Conservation (phyloP, 1,140 invertebrate genomes). For the Neodiprion fabricii region DNA sequence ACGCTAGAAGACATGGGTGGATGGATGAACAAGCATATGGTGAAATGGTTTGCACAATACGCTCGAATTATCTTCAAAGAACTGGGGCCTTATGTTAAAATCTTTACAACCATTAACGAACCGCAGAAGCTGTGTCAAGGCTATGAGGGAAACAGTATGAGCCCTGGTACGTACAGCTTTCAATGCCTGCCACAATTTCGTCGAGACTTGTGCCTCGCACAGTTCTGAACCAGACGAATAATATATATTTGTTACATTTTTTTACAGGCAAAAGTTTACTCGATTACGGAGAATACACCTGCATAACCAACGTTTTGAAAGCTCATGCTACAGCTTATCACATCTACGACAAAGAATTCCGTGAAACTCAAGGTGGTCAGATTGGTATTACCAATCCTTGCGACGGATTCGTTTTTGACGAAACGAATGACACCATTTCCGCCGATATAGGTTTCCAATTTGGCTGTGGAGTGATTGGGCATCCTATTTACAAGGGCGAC, state of each 20-base stretch:
- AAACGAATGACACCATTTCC: background rate
- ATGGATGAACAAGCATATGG: constrained; percentile 65
- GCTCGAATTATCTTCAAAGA: constrained; percentile 62
- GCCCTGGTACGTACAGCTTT: constrained; percentile 61
- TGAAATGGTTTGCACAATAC: constrained; percentile 66
- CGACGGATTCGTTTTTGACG: background rate
- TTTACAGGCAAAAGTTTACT: constrained; percentile 51
- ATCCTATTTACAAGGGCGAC: constrained; percentile 24
- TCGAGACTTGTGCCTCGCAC: no score
- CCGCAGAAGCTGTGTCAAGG: constrained; percentile 70
- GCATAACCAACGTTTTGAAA: constrained; percentile 62
- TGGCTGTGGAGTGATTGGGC: background rate
- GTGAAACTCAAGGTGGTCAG: background rate
- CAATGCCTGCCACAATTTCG: constrained; percentile 18
- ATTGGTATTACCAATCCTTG: background rate
- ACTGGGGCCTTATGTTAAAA: constrained; percentile 37
- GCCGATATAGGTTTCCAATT: background rate
- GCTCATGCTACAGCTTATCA: constrained; percentile 60
- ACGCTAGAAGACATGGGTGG: constrained; percentile 68
- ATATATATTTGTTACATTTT: background rate
- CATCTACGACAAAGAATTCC: background rate
- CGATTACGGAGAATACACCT: constrained; percentile 60
- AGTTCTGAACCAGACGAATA: constrained; percentile 43
- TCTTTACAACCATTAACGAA: constrained; percentile 76
- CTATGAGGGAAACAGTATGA: constrained; percentile 65